A percentile compares a stretch with the other conserved stretches of the same genome.
phyloP scores from a whole-genome alignment of 2,113 vertebrate genomes.

The Ascaphus truei region DNA sequence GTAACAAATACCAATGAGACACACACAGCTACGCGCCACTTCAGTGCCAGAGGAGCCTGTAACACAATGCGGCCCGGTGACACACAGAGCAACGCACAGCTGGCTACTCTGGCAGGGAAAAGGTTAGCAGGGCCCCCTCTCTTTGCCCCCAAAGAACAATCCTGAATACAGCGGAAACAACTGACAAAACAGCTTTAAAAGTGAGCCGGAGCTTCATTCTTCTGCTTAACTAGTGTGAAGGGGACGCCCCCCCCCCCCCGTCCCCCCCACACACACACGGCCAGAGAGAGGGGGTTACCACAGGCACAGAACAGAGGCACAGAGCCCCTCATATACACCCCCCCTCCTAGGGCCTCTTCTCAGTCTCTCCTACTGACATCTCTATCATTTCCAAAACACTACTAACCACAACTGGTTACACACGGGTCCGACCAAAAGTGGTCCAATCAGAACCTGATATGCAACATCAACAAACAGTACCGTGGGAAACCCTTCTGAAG shows the following conservation, averaged over 20 bases:
- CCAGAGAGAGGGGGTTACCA: neutral
- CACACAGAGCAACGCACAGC: neutral
- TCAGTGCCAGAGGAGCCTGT: neutral
- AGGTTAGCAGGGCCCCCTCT: neutral
- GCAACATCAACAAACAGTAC: too few species aligned
- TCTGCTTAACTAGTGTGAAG: conserved; percentile 25
- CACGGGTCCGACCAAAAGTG: too few species aligned
- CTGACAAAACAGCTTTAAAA: conserved; percentile 13
- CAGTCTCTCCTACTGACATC: too few species aligned
- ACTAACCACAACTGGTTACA: too few species aligned
- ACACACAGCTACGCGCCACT: neutral
- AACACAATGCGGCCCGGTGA: neutral
- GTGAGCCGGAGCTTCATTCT: conserved; percentile 15
- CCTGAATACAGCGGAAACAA: conserved; percentile 26
- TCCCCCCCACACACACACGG: neutral
- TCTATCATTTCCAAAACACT: too few species aligned
- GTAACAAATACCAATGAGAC: neutral
- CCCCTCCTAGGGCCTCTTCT: neutral
- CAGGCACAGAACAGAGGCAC: neutral
- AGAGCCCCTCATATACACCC: neutral
- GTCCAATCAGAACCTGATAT: too few species aligned
- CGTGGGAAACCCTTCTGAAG: too few species aligned
- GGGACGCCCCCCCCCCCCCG: conserved; percentile 4
- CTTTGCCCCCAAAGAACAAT: neutral
- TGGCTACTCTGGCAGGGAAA: neutral